Base-by-base conservation (phyloP, 2,888 invertebrate species). In the Melieria picta region DNA sequence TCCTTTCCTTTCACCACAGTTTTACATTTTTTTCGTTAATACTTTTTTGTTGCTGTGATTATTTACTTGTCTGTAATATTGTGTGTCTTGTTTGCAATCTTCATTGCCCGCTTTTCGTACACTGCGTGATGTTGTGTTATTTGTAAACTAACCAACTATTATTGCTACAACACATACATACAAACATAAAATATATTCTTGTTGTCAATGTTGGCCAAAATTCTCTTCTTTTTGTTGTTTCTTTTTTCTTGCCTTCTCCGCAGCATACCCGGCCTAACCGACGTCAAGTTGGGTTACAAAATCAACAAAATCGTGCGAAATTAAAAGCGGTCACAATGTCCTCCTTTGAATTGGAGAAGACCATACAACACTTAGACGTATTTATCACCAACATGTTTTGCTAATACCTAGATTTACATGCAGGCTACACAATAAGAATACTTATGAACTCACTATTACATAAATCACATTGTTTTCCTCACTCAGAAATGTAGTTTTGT, bases 351-450 rank as follows among this genome's bases (percentile, higher is more conserved):
- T 79, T 84, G 79, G 83, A 84, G 79, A 83, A 83, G 77, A 82
- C 83, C 75, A 80, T 84, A 75, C 83, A 83, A 76, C 82, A 83
- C 77, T 79, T 83, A 78, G 84, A 84, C 79, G 84, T 84, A 81
- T 79, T 76, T 79, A 79, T 76, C 72, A 74, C 50, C 13, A 55
- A 42, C 50, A 55, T 45, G 16, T 47, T 65, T 65, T 57, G 30
- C 30, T 30, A 64, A 52, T 64, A 64, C 52, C 50, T 43, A 11
- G n/a, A 42, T 43, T 43, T 52, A 9, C 13, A 43, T 43, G 16
- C 3, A 16, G 9, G 13, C 10, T 13, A n/a, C 0, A 62, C 47
- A 9, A 16, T 16, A 47, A 47, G 30, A 7, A 47, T 62, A 7
- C 30, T 43, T 43, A 10, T 43, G 11, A 60, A 60, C 16, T 16